A percentile compares a stretch with the other conserved stretches of the same genome.
phyloP scores from a whole-genome alignment of 2,888 invertebrate species.

The Oasisia sp. region DNA sequence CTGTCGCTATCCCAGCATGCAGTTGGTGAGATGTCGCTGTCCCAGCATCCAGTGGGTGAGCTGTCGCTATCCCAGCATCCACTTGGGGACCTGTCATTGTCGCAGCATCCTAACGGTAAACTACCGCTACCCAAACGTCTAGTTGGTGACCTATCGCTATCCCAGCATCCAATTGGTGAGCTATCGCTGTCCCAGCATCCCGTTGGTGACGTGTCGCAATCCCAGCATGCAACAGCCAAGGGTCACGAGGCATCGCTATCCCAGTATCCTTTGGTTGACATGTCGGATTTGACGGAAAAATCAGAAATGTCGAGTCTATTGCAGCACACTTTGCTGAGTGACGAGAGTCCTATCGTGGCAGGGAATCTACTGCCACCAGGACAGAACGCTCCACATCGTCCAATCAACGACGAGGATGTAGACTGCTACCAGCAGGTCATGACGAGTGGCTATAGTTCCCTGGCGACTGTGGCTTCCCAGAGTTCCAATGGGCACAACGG shows the following conservation, averaged over 20 bases:
- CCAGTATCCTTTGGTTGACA: not conserved
- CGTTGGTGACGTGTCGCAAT: not conserved
- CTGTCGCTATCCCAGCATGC: not conserved
- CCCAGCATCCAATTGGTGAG: conserved; percentile 6
- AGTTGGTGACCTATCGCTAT: not conserved
- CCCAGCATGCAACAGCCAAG: not conserved
- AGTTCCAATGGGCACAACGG: not conserved
- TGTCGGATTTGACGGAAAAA: not conserved
- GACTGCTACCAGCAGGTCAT: not conserved
- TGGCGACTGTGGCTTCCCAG: not conserved
- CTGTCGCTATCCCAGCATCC: not conserved
- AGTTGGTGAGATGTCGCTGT: not conserved
- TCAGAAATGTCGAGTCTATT: not conserved
- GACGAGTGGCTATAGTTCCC: not conserved
- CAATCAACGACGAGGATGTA: not conserved
- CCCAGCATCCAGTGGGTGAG: not conserved
- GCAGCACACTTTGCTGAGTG: not conserved
- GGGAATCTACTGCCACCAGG: not conserved
- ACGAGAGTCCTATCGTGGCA: not conserved
- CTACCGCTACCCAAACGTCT: not conserved
- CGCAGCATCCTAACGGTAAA: not conserved
- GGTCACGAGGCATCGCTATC: not conserved
- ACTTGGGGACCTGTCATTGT: not conserved
- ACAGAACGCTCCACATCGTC: not conserved
- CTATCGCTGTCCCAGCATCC: not conserved